Conservation (phyloP, 2,113 vertebrate genomes). For the Madoqua kirkii region DNA sequence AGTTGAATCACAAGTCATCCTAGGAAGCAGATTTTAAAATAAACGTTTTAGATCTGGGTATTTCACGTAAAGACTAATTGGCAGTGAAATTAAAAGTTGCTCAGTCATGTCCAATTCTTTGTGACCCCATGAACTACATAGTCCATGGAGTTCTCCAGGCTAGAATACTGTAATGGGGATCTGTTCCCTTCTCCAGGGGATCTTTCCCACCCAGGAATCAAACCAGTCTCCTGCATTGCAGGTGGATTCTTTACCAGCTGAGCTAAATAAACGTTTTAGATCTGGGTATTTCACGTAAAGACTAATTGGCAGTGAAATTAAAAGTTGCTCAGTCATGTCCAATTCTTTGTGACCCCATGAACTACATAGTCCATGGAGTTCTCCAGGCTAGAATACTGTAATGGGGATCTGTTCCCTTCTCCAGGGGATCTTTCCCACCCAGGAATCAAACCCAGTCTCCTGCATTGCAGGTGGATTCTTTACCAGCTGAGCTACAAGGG, state of each 20-base stretch:
- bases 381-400: background rate
- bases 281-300: background rate
- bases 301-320: background rate
- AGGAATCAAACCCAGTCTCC: background rate
- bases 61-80: background rate
- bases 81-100: background rate
- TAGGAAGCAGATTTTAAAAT: background rate
- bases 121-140: background rate
- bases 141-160: background rate
- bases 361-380: background rate
- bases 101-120: background rate
- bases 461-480: background rate
- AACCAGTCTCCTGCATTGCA: background rate
- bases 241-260: background rate
- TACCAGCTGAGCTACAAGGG: background rate
- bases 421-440: background rate
- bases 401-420: background rate
- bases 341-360: rapidly evolving
- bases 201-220: background rate
- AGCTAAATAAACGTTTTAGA: background rate
- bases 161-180: background rate
- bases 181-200: background rate
- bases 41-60: background rate
- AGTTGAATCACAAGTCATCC: background rate
- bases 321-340: background rate